A percentile compares a stretch with the other conserved stretches of the same genome.
phyloP scores from a whole-genome alignment of 2,888 invertebrate species.

The Drosophila nigritarsus region DNA sequence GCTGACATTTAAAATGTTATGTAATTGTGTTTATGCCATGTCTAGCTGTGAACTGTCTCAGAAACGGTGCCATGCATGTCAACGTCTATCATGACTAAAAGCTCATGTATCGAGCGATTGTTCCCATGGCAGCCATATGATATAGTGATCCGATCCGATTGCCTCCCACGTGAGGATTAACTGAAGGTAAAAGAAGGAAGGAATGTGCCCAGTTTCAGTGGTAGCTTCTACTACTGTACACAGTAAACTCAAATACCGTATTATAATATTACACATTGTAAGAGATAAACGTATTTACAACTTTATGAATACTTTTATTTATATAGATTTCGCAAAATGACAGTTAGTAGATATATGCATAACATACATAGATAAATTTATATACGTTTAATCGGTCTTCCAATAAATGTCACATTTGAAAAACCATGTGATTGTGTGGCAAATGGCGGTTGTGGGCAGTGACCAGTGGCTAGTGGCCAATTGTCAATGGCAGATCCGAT shows the following conservation, averaged over 20 bases:
- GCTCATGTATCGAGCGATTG: background rate
- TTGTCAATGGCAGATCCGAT: slow-evolving; percentile 63
- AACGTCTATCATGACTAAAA: no score
- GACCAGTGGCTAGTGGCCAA: slow-evolving; percentile 50
- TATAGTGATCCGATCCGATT: background rate
- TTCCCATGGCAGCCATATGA: background rate
- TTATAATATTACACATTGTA: background rate
- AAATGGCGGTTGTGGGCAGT: slow-evolving; percentile 24
- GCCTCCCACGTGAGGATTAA: background rate
- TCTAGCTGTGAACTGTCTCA: background rate
- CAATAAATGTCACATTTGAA: slow-evolving; percentile 71
- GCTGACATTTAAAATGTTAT: background rate
- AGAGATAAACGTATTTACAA: background rate
- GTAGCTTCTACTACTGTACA: background rate
- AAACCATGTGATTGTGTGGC: slow-evolving; percentile 58
- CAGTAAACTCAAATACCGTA: background rate
- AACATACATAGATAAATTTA: slow-evolving; percentile 15
- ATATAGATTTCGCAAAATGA: slow-evolving; percentile 3
- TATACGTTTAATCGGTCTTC: slow-evolving; percentile 62
- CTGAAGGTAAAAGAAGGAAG: background rate
- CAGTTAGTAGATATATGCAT: slow-evolving; percentile 15
- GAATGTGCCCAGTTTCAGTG: background rate
- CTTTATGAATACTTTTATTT: background rate
- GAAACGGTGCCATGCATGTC: background rate
- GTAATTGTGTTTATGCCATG: background rate